Percentiles rank a stretch among this genome's conserved stretches.
phyloP scores from a whole-genome alignment of 2,113 vertebrate genomes.

The Melanotaenia duboulayi region DNA sequence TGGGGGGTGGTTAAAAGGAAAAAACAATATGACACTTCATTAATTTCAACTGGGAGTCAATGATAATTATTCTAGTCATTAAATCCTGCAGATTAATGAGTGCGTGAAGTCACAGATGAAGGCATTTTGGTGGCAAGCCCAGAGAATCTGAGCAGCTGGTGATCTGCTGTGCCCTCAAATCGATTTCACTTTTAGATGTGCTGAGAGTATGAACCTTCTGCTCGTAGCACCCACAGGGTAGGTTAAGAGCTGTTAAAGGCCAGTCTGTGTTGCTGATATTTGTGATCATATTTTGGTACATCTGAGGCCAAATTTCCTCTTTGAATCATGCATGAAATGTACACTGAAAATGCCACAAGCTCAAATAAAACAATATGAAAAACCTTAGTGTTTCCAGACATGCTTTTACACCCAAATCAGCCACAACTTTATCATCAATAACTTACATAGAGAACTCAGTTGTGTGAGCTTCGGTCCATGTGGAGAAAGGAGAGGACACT shows the following conservation, averaged over 20 bases:
- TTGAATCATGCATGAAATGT: not conserved
- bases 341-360: not conserved
- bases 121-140: not conserved
- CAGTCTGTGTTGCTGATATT: not conserved
- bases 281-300: not conserved
- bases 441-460: too few species aligned
- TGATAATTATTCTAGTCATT: conserved; percentile 27
- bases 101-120: conserved; percentile 17
- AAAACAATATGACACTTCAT: conserved; percentile 2
- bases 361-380: not conserved
- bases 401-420: too few species aligned
- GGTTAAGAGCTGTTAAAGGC: not conserved
- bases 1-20: not conserved
- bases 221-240: not conserved
- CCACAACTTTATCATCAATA: too few species aligned
- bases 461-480: too few species aligned
- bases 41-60: conserved; percentile 3
- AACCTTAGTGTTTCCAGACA: not conserved
- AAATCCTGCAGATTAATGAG: conserved; percentile 16
- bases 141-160: not conserved
- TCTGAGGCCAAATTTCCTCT: not conserved
- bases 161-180: not conserved
- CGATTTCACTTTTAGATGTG: conserved; percentile 12
- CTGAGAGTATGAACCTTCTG: conserved; percentile 4
- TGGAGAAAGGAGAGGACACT: too few species aligned